Base-by-base conservation (phyloP, 1,140 invertebrate genomes). In the Lepidostoma basale region DNA sequence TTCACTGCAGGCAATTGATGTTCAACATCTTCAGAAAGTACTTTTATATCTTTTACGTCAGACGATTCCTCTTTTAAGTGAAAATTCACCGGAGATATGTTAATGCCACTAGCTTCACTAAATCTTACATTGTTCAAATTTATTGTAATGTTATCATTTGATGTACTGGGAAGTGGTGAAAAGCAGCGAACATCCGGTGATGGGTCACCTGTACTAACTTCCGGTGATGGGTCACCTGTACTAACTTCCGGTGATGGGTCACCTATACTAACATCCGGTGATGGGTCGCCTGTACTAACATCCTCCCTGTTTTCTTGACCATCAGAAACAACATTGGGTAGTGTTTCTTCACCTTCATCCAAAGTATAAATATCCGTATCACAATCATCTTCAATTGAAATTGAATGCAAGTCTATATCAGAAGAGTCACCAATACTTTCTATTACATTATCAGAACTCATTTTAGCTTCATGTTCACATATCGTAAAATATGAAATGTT, bases 161-260 rank as follows among this genome's bases (percentile, higher is more conserved):
- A 59, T 20, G 54, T 59, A 39, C 54, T 59, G n/a, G 54, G 54
- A 59, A 59, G 54, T 39, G 54, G 54, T n/a, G 54, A 59, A 40
- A 59, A 59, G 16, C 30, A 12, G 9, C 54, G 14, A 14, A 40
- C 18, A 40, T 59, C 54, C 3, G 33, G 16, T 9, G 33, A 36
- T 36, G 30, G 2, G 9, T 10, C 3, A 30, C 16, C 30, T 30
- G n/a, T 16, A 33, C n/a, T 3, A 33, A 54, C 14, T 3, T 54
- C 5, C n/a, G n/a, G n/a, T n/a, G n/a, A n/a, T n/a, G n/a, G n/a
- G n/a, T n/a, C n/a, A n/a, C n/a, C n/a, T n/a, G n/a, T n/a, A n/a
- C n/a, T n/a, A n/a, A n/a, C n/a, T n/a, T n/a, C n/a, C n/a, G n/a
- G n/a, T n/a, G n/a, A n/a, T n/a, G n/a, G n/a, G n/a, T 62, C 12